Base-by-base conservation (phyloP, 2,797 vertebrate genomes). In the Buphagus erythrorhynchus region DNA sequence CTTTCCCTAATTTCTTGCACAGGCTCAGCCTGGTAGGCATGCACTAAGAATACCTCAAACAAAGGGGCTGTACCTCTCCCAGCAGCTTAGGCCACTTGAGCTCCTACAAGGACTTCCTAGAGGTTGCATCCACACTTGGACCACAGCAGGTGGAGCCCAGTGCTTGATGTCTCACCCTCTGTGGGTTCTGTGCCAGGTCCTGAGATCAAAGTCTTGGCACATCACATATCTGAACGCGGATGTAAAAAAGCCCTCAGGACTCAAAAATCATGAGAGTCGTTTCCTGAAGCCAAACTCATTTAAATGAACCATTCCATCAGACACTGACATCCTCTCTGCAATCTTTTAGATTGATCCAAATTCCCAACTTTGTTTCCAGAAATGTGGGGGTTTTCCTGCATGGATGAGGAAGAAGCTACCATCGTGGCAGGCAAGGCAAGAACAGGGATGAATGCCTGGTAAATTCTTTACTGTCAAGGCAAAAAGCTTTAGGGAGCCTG, bases 241-340 rank as follows among this genome's bases (percentile, higher is more conserved):
- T 61, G 16, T 46, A 28, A 68, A 88, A 91, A 88, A 65, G 11
- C 18, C 78, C 38, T 49, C 38, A 35, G 72, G 62, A 65, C 42
- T 94, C 42, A 59, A 76, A 59, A 77, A 80, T 33, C 1, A 2
- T 4, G 16, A n/a, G 29, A 87, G 35, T 29, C 0, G 16, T 54
- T 94, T 95, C 65, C 57, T 86, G 46, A 77, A 68, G 65, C 13
- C 31, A n/a, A 72, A 65, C 51, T 77, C 7, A 71, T 81, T 74
- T 71, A 74, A 90, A 54, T 3, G 4, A 74, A 82, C 28, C 7
- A 17, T 51, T 82, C 38, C 42, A 76, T 45, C 65, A 72, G 86
- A 57, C 5, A 26, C 45, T 43, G 19, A 61, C 7, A 88, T 51
- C 36, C 8, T 36, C 31, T 68, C 49, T 51, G 31, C 22, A 51